These are phyloP conservation scores for Diabrotica virgifera DNA, from an alignment of 1,140 invertebrate genomes.

Conservation along the genomic window DNA sequence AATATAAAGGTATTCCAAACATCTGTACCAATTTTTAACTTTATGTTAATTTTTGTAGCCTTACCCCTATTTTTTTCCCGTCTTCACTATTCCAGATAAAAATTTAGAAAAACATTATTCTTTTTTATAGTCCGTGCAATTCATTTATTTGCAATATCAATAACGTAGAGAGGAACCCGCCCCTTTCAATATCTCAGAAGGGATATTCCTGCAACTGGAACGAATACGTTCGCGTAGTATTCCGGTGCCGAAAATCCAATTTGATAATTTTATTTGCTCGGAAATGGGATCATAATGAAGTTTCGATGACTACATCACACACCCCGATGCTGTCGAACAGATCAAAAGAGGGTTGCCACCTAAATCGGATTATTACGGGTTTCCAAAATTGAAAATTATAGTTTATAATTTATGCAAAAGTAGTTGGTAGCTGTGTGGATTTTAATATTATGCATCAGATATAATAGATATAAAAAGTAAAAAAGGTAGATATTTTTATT, in stretches of 20 bases:
- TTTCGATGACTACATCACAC: constrained; percentile 37
- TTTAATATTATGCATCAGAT: too few relatives aligned
- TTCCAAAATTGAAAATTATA: constrained; percentile 1
- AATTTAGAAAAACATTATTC: too few relatives aligned
- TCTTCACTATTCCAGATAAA: too few relatives aligned
- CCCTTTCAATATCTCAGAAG: neutral
- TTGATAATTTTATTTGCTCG: constrained; percentile 38
- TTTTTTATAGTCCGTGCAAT: too few relatives aligned
- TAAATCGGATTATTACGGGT: neutral
- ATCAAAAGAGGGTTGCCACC: neutral
- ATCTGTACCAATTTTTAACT: too few relatives aligned
- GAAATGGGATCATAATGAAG: constrained; percentile 40
- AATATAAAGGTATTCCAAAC: too few relatives aligned
- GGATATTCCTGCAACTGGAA: neutral
- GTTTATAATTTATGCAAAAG: neutral
- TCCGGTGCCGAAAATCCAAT: constrained; percentile 31
- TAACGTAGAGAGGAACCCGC: neutral
- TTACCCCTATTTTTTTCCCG: too few relatives aligned
- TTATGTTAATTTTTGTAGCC: too few relatives aligned
- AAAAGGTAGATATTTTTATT: too few relatives aligned
- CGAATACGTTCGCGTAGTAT: constrained; percentile 7
- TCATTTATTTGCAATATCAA: too few relatives aligned
- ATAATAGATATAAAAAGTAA: too few relatives aligned
- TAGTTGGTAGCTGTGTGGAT: too few relatives aligned
- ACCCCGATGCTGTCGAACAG: constrained; percentile 21